A percentile compares a stretch with the other conserved stretches of the same genome.
These are phyloP conservation scores for Spinus pinus DNA, from an alignment of 2,797 vertebrate species.

Conservation along the genomic window DNA sequence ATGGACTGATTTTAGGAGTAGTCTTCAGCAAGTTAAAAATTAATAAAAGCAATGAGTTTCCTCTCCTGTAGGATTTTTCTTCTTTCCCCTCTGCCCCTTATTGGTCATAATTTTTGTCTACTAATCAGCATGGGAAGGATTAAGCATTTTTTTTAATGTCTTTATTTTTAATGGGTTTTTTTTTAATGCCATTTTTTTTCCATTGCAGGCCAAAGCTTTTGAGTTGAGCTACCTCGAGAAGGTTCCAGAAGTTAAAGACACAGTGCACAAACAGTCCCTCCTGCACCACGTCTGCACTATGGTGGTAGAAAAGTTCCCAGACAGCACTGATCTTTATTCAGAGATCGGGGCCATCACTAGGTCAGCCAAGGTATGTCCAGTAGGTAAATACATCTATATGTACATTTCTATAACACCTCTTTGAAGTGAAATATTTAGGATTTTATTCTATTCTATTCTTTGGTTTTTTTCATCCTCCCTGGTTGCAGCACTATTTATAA, in stretches of 20 bases:
- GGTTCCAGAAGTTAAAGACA: conserved; percentile 98
- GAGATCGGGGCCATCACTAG: conserved; percentile 96
- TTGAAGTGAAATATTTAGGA: neutral
- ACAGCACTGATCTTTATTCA: conserved; percentile 95
- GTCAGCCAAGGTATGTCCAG: conserved; percentile 87
- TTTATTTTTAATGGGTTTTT: neutral
- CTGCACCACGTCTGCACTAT: conserved; percentile 93
- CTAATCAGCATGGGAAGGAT: neutral
- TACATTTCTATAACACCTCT: neutral
- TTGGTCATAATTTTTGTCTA: neutral
- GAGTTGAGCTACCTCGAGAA: conserved; percentile 98
- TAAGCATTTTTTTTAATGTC: neutral
- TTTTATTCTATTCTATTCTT: neutral
- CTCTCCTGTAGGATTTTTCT: neutral
- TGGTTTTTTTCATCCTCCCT: neutral
- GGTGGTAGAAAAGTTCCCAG: conserved; percentile 95
- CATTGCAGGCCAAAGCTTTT: conserved; percentile 92
- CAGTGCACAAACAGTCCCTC: conserved; percentile 95
- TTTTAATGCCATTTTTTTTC: neutral
- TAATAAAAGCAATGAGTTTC: neutral
- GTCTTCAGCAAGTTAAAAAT: neutral
- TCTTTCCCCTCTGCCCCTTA: neutral
- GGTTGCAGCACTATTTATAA: neutral
- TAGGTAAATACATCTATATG: neutral
- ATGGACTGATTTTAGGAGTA: neutral